Conservation (phyloP, 92 coral and sea anemone species). For the Parazoanthus swiftii region DNA sequence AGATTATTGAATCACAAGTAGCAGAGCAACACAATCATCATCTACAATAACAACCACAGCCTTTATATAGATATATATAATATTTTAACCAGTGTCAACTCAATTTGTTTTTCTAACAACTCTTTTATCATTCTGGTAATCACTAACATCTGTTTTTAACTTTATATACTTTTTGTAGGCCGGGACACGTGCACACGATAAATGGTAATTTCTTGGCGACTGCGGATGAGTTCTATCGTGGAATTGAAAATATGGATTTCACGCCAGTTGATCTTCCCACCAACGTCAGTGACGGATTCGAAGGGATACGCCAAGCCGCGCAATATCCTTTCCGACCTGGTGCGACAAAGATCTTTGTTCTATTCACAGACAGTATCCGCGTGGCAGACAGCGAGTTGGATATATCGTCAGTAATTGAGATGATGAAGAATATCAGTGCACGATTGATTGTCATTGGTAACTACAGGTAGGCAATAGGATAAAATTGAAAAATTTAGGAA, state of each 20-base stretch:
- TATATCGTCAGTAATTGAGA: conserved; percentile 38
- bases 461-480: conserved; percentile 46
- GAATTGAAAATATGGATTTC: conserved; percentile 49
- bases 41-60: neutral
- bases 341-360: conserved; percentile 59
- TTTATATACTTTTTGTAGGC: conserved; percentile 18
- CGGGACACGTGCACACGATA: conserved; percentile 70
- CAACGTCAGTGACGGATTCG: conserved; percentile 66
- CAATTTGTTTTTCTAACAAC: too few relatives aligned
- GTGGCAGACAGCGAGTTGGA: conserved; percentile 53
- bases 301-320: conserved; percentile 58
- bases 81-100: too few relatives aligned
- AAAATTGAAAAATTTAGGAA: too few relatives aligned
- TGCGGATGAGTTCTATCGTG: conserved; percentile 32
- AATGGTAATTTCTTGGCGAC: conserved; percentile 51
- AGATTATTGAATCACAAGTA: neutral
- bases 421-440: conserved; percentile 60
- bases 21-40: neutral
- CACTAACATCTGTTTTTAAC: neutral
- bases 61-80: neutral
- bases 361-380: conserved; percentile 67
- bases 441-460: conserved; percentile 65
- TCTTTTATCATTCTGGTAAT: neutral
- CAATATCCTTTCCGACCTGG: conserved; percentile 69
- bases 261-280: conserved; percentile 19